Evolutionary conservation across 1,140 invertebrate genomes (phyloP).

Genomic region (Drosophila gunungcola): DNA sequence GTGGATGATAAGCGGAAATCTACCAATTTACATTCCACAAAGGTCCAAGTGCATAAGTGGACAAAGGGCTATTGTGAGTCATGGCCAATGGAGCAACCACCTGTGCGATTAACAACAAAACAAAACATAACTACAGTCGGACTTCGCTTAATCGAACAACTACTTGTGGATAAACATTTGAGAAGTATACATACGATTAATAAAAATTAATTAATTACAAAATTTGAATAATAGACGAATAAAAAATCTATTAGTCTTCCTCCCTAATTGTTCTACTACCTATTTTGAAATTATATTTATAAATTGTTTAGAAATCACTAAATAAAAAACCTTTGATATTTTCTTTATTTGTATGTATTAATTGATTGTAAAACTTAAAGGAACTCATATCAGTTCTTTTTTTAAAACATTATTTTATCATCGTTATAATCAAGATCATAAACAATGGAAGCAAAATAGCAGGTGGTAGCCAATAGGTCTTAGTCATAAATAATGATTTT

Average conservation of each 20-base stretch:
- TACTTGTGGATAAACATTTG: background rate
- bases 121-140: slow-evolving; percentile 27
- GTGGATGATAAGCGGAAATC: slow-evolving; percentile 25
- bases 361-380: too few species aligned
- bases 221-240: too few species aligned
- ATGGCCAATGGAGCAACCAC: slow-evolving; percentile 51
- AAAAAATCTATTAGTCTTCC: too few species aligned
- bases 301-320: too few species aligned
- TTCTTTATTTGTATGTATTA: too few species aligned
- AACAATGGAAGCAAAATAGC: background rate
- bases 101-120: slow-evolving; percentile 47
- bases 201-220: too few species aligned
- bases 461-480: background rate
- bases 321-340: too few species aligned
- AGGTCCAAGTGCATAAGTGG: slow-evolving; percentile 14
- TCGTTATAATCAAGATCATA: background rate
- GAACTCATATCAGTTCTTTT: too few species aligned
- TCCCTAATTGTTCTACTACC: too few species aligned
- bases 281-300: too few species aligned
- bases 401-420: too few species aligned
- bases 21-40: slow-evolving; percentile 3
- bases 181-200: too few species aligned
- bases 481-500: background rate
- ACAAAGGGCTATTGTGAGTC: slow-evolving; percentile 46
- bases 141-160: background rate